Evolutionary conservation across 2,797 vertebrate genomes (phyloP).

Genomic region (Microcaecilia unicolor): DNA sequence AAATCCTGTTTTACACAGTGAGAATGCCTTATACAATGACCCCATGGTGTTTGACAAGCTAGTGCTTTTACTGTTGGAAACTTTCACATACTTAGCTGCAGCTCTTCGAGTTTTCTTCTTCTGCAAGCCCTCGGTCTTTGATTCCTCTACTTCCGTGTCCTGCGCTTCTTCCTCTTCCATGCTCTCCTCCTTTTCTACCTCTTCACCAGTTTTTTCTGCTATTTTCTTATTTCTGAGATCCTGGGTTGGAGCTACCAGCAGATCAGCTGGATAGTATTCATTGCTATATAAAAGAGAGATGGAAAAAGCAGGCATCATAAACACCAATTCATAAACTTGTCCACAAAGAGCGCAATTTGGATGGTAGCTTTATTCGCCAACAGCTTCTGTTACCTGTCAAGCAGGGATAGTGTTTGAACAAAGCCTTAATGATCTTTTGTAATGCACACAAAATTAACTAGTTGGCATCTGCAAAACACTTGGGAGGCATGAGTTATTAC

Average conservation of each 20-base stretch:
- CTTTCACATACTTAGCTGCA: constrained; percentile 56
- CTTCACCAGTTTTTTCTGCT: constrained; percentile 31
- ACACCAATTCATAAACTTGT: too few relatives aligned
- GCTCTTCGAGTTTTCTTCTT: constrained; percentile 61
- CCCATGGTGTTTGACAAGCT: too few relatives aligned
- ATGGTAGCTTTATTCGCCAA: background rate
- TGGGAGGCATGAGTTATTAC: too few relatives aligned
- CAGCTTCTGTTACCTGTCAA: background rate
- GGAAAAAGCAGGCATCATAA: too few relatives aligned
- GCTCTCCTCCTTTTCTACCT: constrained; percentile 29
- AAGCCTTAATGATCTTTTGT: too few relatives aligned
- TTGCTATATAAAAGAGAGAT: constrained; percentile 59
- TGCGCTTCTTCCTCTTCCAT: constrained; percentile 9
- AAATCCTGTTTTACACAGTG: too few relatives aligned
- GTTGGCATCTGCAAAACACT: too few relatives aligned
- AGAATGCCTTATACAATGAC: too few relatives aligned
- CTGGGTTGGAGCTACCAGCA: constrained; percentile 81
- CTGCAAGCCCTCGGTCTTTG: constrained; percentile 12
- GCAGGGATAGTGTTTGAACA: background rate
- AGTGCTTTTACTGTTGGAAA: too few relatives aligned
- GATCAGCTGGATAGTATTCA: constrained; percentile 83
- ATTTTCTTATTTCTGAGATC: constrained; percentile 62
- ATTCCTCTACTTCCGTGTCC: constrained; percentile 17
- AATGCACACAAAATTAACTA: too few relatives aligned
- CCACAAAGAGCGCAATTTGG: background rate